Evolutionary conservation across 1,140 invertebrate species (phyloP), one percentile per base, ranked within the genome.

Genomic region (Holotrichia oblita): DNA sequence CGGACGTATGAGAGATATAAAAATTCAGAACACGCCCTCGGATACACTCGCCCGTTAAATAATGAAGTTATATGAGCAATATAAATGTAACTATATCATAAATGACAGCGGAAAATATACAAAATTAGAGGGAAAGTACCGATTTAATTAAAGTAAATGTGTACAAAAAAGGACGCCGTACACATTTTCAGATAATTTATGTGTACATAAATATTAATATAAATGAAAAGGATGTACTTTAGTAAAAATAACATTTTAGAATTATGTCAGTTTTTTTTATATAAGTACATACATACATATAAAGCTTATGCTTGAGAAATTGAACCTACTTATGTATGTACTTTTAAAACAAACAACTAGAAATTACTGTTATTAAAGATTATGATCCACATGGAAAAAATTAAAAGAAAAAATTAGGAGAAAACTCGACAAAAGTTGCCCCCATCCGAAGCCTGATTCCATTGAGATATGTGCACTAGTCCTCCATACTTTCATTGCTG

Each of bases 31-130:
- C 61, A 64, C 61, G 61, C 20, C 61, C 24, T 64, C 61, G 9
- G 61, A 64, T 64, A 64, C 61, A 20, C 61, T 12, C 61, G 61
- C 61, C n/a, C 22, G 61, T 27, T 64, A 64, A 64, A 64, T 64
- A 64, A 64, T 64, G 61, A 64, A 64, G 61, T 64, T 64, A 64
- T 64, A 64, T 64, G 61, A 27, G 61, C 61, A 64, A 64, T 64
- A 64, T 64, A 64, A 64, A 64, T 64, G 61, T 64, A 64, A 64
- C 61, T 64, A 64, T 64, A 64, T 64, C 61, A 64, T 64, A 64
- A 64, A 64, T 64, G 61, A 64, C 61, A 64, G 20, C 6, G 17
- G 61, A 64, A 12, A 24, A 64, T 64, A 64, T 64, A 64, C 17
- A 64, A 64, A 64, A 64, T 64, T 48, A 48, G 44, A 48, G 44